These are phyloP conservation scores for Setipinna tenuifilis DNA, from an alignment of 2,797 vertebrate species.

Conservation along the genomic window DNA sequence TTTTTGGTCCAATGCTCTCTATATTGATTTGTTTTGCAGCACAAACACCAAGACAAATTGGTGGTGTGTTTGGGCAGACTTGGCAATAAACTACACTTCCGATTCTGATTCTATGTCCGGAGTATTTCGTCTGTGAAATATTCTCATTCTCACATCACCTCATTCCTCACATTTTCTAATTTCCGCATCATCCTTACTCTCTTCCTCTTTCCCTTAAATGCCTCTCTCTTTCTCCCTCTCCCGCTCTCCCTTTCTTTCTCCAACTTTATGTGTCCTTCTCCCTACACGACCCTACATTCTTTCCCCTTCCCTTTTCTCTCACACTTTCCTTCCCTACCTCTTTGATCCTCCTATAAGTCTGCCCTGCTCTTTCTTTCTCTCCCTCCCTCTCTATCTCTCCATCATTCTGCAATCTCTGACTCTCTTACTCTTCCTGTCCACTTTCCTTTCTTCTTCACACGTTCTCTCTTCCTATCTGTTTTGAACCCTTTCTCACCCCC, in stretches of 20 bases:
- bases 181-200: neutral
- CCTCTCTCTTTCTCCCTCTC: neutral
- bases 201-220: too few relatives aligned
- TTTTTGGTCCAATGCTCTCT: too few relatives aligned
- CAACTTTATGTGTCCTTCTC: neutral
- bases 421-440: neutral
- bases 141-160: neutral
- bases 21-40: too few relatives aligned
- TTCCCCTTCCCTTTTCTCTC: too few relatives aligned
- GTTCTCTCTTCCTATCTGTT: neutral
- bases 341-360: too few relatives aligned
- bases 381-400: neutral
- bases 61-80: too few relatives aligned
- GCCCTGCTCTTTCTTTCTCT: neutral
- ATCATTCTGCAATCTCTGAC: too few relatives aligned
- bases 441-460: neutral
- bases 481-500: too few relatives aligned
- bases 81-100: too few relatives aligned
- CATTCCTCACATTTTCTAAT: neutral
- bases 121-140: neutral
- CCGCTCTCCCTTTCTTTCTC: neutral
- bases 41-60: too few relatives aligned
- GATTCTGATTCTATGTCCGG: neutral
- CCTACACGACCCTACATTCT: neutral
- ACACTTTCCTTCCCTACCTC: too few relatives aligned